phyloP scores from a whole-genome alignment of 2,113 vertebrate genomes.

The Caranx melampygus region DNA sequence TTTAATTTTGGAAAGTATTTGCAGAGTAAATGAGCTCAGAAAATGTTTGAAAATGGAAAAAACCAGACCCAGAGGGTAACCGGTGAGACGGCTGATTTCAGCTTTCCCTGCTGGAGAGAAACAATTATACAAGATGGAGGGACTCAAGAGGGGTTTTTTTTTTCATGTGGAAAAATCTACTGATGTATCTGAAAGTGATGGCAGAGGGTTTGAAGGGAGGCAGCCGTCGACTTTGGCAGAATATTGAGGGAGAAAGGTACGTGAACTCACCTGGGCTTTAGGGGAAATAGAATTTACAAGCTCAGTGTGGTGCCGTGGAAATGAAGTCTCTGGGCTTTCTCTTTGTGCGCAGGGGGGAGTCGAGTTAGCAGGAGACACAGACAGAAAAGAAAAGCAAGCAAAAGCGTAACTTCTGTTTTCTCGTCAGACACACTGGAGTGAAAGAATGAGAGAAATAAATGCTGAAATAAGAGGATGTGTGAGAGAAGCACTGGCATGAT shows the following conservation, averaged over 20 bases:
- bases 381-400: background rate
- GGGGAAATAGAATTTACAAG: slow-evolving; percentile 54
- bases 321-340: slow-evolving; percentile 23
- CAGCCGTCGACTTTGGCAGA: slow-evolving; percentile 33
- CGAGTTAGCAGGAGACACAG: background rate
- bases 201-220: slow-evolving; percentile 31
- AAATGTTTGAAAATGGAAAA: slow-evolving; percentile 32
- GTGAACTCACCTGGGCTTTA: slow-evolving; percentile 49
- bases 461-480: background rate
- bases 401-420: background rate
- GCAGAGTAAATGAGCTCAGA: slow-evolving; percentile 40
- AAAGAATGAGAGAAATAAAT: background rate
- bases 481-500: slow-evolving; percentile 5
- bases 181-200: slow-evolving; percentile 32
- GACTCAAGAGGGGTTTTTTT: slow-evolving; percentile 24
- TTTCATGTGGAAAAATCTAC: slow-evolving; percentile 31
- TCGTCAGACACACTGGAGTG: background rate
- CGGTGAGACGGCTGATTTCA: background rate
- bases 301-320: slow-evolving; percentile 40
- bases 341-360: slow-evolving; percentile 9
- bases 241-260: slow-evolving; percentile 44
- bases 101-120: slow-evolving; percentile 36
- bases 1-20: slow-evolving; percentile 47
- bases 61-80: slow-evolving; percentile 6
- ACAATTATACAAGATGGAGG: slow-evolving; percentile 18